These are phyloP conservation scores for Ceraclea dissimilis DNA, from an alignment of 2,888 invertebrate species.

Conservation along the genomic window DNA sequence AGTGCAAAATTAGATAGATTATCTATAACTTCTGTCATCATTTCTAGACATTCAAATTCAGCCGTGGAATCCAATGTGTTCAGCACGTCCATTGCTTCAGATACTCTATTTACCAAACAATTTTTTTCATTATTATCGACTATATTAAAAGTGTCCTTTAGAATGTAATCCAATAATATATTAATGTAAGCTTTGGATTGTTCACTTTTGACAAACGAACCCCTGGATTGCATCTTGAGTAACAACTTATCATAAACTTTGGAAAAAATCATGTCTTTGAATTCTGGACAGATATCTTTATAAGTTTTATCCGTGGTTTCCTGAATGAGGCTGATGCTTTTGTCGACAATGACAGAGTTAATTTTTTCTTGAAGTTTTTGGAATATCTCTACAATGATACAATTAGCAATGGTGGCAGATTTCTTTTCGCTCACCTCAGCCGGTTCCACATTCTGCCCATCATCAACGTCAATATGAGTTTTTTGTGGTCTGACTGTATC, in stretches of 20 bases:
- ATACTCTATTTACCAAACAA: not conserved
- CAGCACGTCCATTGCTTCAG: conserved; percentile 9
- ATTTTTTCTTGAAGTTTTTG: not conserved
- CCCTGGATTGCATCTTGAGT: not conserved
- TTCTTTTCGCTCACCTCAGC: not conserved
- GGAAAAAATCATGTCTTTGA: not conserved
- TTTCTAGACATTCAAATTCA: conserved; percentile 16
- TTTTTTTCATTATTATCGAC: conserved; percentile 4
- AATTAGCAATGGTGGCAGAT: not conserved
- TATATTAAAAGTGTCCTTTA: conserved; percentile 1
- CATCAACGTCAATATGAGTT: not conserved
- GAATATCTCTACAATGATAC: not conserved
- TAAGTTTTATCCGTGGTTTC: not conserved
- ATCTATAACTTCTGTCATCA: conserved; percentile 12
- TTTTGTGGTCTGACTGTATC: no score
- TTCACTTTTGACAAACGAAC: not conserved
- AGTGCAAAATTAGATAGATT: conserved; percentile 6
- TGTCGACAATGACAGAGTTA: not conserved
- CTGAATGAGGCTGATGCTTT: not conserved
- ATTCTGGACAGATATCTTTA: not conserved
- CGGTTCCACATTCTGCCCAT: not conserved
- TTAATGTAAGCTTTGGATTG: not conserved
- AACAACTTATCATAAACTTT: not conserved
- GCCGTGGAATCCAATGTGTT: conserved; percentile 12
- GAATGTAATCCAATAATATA: not conserved